These are phyloP conservation scores for Halichoeres trimaculatus DNA, from an alignment of 2,113 vertebrate genomes.

Conservation along the genomic window DNA sequence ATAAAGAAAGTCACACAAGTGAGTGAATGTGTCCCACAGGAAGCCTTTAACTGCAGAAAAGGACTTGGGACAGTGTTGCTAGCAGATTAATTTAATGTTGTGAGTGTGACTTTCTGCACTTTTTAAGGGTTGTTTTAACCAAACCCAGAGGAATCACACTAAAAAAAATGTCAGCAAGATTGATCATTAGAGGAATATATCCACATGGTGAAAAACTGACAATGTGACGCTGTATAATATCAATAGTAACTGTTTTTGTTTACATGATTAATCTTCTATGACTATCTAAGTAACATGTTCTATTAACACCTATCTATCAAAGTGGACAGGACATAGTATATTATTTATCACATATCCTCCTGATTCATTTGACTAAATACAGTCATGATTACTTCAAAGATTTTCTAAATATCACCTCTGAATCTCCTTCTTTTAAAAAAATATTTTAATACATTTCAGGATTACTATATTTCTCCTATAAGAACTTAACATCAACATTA, in stretches of 20 bases:
- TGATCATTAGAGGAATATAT: background rate
- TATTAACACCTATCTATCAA: too few relatives aligned
- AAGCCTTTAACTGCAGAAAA: background rate
- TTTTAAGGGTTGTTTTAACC: conserved; percentile 2
- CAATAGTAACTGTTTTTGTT: background rate
- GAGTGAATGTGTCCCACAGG: background rate
- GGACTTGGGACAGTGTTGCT: background rate
- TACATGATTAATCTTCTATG: background rate
- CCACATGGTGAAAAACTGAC: conserved; percentile 8
- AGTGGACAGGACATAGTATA: too few relatives aligned
- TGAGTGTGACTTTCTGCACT: background rate
- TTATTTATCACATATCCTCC: too few relatives aligned
- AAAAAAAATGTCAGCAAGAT: conserved; percentile 7
- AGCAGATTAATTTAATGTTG: conserved; percentile 1
- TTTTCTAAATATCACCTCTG: background rate
- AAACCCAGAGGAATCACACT: too few relatives aligned
- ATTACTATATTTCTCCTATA: background rate
- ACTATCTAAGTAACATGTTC: too few relatives aligned
- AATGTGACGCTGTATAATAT: background rate
- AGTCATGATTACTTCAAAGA: background rate
- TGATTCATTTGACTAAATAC: too few relatives aligned
- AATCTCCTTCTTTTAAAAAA: too few relatives aligned
- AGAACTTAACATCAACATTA: conserved; percentile 1
- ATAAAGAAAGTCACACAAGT: background rate
- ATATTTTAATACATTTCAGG: background rate